Evolutionary conservation across 2,113 vertebrate species (phyloP).

Genomic region (Hiodon alosoides): DNA sequence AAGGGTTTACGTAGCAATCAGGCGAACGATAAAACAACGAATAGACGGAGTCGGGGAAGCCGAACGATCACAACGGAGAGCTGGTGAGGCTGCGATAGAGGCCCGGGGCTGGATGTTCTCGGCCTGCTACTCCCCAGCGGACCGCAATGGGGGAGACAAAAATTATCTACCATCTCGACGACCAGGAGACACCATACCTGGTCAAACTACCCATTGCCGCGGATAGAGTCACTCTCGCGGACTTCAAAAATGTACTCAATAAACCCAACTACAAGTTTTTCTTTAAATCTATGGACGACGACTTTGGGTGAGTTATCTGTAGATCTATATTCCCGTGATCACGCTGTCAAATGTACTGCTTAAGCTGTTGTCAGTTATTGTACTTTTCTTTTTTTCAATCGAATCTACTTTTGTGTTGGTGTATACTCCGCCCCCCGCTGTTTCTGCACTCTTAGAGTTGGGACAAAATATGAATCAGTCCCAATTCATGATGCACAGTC

Average conservation of each 20-base stretch:
- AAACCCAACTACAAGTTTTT: constrained; percentile 86
- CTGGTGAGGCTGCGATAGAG: constrained; percentile 18
- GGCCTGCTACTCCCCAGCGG: constrained; percentile 43
- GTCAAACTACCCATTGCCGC: constrained; percentile 83
- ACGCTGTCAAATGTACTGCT: too few species aligned
- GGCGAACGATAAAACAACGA: too few species aligned
- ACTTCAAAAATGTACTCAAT: constrained; percentile 87
- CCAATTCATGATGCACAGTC: too few species aligned
- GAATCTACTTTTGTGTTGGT: too few species aligned
- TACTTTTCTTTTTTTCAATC: too few species aligned
- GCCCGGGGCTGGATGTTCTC: constrained; percentile 40
- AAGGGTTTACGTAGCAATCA: too few species aligned
- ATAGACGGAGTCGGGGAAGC: background rate
- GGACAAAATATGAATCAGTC: too few species aligned
- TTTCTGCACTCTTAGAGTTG: too few species aligned
- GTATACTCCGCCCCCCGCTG: too few species aligned
- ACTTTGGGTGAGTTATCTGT: constrained; percentile 78
- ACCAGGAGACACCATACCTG: constrained; percentile 93
- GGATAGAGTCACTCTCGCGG: constrained; percentile 81
- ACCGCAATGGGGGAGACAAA: constrained; percentile 78
- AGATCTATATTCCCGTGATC: too few species aligned
- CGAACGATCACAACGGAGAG: constrained; percentile 18
- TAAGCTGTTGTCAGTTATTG: too few species aligned
- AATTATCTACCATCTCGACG: constrained; percentile 94
- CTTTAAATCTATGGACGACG: constrained; percentile 95